These are phyloP conservation scores for Montipora capitata DNA, from an alignment of 92 coral and sea anemone species.

Conservation along the genomic window DNA sequence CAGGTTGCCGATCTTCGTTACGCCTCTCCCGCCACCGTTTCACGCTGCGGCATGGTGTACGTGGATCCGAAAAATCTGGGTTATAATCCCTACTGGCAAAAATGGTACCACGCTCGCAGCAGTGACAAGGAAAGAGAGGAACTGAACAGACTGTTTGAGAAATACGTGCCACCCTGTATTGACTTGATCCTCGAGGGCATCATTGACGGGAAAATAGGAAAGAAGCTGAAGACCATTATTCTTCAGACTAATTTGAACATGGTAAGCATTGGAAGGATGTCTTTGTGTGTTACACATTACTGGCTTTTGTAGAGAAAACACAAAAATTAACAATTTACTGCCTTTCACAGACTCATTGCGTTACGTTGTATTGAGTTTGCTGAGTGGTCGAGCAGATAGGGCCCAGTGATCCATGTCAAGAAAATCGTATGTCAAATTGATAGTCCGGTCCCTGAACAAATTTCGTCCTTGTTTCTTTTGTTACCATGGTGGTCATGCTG, in stretches of 20 bases:
- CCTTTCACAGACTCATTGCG: no score
- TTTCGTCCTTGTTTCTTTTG: no score
- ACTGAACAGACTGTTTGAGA: constrained; percentile 92
- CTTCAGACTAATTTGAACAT: constrained; percentile 97
- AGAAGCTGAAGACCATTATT: constrained; percentile 97
- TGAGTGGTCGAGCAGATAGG: no score
- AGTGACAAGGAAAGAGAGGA: constrained; percentile 96
- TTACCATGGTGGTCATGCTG: no score
- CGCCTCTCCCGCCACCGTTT: constrained; percentile 99
- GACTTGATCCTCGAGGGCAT: constrained; percentile 97
- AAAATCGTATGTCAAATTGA: no score
- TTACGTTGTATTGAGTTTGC: no score
- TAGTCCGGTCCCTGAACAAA: no score
- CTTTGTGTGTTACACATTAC: neutral
- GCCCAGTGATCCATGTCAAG: no score
- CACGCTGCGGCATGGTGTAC: constrained; percentile 99
- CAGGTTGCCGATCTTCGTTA: constrained; percentile 98
- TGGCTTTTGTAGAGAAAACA: neutral
- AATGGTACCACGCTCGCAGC: constrained; percentile 91
- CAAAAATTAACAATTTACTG: neutral
- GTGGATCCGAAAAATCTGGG: constrained; percentile 99
- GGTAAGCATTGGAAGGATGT: constrained; percentile 54
- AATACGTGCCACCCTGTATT: constrained; percentile 94
- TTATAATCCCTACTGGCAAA: constrained; percentile 94
- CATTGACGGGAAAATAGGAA: constrained; percentile 97